Percentiles rank a stretch among this genome's conserved stretches.
These are phyloP conservation scores for Encarsia formosa DNA, from an alignment of 2,888 invertebrate genomes.

Conservation along the genomic window DNA sequence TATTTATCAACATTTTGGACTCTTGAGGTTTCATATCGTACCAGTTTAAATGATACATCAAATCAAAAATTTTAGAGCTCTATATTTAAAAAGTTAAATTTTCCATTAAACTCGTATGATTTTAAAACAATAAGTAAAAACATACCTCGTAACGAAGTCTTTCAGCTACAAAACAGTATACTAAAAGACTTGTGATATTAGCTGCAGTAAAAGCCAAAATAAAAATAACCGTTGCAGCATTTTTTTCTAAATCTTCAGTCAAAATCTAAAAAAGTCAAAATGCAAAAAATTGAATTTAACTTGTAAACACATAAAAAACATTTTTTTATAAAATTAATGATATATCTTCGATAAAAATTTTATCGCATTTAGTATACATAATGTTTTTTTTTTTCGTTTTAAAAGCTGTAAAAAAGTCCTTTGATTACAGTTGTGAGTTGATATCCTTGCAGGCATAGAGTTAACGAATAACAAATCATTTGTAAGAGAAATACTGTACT, in stretches of 20 bases:
- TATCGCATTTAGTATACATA: too few species aligned
- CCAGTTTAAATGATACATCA: constrained; percentile 19
- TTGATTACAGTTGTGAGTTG: not conserved
- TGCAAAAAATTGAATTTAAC: too few species aligned
- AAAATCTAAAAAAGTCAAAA: too few species aligned
- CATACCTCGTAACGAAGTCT: constrained; percentile 7
- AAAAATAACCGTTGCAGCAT: too few species aligned
- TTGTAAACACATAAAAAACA: too few species aligned
- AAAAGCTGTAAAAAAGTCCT: too few species aligned
- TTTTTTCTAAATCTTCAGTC: too few species aligned
- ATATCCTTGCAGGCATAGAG: not conserved
- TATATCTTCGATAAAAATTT: too few species aligned
- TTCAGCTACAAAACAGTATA: constrained; percentile 11
- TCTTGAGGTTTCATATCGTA: constrained; percentile 24
- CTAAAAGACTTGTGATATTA: constrained; percentile 8
- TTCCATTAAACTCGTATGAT: not conserved
- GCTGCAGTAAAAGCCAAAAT: constrained; percentile 4
- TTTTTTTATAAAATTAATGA: too few species aligned
- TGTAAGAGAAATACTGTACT: not conserved
- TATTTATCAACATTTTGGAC: constrained; percentile 21
- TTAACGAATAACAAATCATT: not conserved
- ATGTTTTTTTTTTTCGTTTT: too few species aligned
- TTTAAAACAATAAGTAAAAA: not conserved
- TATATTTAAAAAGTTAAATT: not conserved
- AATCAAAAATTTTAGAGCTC: not conserved